Evolutionary conservation across 1,140 invertebrate genomes (phyloP), one percentile per base, ranked within the genome.

Genomic region (Choristoneura fumiferana): DNA sequence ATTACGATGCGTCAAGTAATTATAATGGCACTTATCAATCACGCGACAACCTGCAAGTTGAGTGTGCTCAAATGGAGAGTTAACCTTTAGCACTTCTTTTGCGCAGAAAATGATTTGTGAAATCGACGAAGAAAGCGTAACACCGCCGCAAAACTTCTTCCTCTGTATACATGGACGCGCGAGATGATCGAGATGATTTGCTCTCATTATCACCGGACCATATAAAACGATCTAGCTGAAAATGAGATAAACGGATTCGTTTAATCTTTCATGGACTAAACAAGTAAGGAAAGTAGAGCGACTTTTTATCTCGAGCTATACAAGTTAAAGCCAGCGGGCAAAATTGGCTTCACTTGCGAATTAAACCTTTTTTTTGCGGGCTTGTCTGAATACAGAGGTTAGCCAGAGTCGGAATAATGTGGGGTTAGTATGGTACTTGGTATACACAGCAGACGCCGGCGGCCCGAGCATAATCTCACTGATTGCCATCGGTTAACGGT

Each of bases 401-500:
- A 6, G 22, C 22, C 6, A 29, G 6, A 6, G 22, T 29, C 6
- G 22, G 6, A 6, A 29, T 29, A 29, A 29, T 29, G 22, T 6
- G 2, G 22, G 22, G 6, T 29, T n/a, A 6, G 6, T 29, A 29
- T 29, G 22, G 22, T 29, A 6, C 22, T 29, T 29, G 22, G 22
- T 29, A 29, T 6, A 29, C 22, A n/a, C 38, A 40, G 13, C 38
- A 14, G 10, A 15, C 40, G 40, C 40, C 17, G 40, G 40, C 40
- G 40, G 40, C 40, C 40, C 33, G 63, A 57, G 55, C 63, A 60
- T 45, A 68, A 71, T 73, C 69, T 71, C 39, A 37, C 38, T 62
- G 72, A 77, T 77, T 71, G 65, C 70, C 69, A 73, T 76, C 73
- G 58, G 34, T 57, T 68, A 69, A 69, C 67, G 67, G 67, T 60